Evolutionary conservation across 1,140 invertebrate species (phyloP).

Genomic region (Pogonomyrmex californicus): DNA sequence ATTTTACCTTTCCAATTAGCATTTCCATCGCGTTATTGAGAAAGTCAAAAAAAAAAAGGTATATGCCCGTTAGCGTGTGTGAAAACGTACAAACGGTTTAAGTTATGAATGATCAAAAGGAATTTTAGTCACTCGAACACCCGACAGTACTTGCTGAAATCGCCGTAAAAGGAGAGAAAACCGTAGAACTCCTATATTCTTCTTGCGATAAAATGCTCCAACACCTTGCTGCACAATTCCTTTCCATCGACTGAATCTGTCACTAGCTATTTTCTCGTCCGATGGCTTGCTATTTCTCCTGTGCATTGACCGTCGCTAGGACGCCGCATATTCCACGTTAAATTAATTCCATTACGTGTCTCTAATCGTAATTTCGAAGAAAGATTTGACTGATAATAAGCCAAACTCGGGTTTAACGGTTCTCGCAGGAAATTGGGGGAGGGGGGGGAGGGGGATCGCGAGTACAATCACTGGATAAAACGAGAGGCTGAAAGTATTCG

Average conservation of each 20-base stretch:
- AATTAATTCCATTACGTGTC: constrained; percentile 45
- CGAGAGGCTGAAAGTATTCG: constrained; percentile 36
- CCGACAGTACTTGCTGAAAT: constrained; percentile 54
- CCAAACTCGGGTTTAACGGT: neutral
- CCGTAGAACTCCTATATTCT: constrained; percentile 53
- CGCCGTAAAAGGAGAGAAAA: constrained; percentile 47
- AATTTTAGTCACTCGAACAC: constrained; percentile 59
- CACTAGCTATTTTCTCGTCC: constrained; percentile 63
- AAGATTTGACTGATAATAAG: neutral
- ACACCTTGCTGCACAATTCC: constrained; percentile 51
- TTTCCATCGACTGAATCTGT: constrained; percentile 54
- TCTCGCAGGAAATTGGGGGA: neutral
- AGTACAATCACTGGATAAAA: constrained; percentile 11
- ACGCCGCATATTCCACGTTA: constrained; percentile 1
- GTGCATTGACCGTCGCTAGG: constrained; percentile 22
- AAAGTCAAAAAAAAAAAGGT: neutral
- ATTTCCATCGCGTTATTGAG: neutral
- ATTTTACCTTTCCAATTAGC: neutral
- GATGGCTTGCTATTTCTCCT: constrained; percentile 31
- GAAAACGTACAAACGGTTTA: constrained; percentile 35
- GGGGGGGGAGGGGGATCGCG: neutral
- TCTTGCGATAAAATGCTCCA: constrained; percentile 40
- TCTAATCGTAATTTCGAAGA: neutral
- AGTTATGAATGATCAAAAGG: constrained; percentile 31
- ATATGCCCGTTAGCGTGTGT: too few species aligned